These are phyloP conservation scores for Aphelocoma coerulescens DNA, from an alignment of 2,113 vertebrate genomes.

Conservation along the genomic window DNA sequence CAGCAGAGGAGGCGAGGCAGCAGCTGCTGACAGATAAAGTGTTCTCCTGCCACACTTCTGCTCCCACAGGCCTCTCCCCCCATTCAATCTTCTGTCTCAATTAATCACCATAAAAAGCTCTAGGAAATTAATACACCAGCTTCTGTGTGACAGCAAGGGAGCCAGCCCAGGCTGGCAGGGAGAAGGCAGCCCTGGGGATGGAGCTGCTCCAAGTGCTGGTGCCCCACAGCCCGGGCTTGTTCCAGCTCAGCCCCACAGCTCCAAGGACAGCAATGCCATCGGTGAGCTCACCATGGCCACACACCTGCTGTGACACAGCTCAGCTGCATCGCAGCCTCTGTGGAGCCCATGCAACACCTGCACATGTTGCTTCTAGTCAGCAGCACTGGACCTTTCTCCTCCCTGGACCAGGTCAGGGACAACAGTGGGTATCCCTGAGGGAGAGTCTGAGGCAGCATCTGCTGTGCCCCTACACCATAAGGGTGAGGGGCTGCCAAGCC, in stretches of 20 bases:
- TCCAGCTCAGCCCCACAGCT: neutral
- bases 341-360: neutral
- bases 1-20: neutral
- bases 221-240: fast-evolving
- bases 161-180: neutral
- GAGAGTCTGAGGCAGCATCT: neutral
- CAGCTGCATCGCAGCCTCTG: neutral
- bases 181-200: neutral
- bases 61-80: conserved; percentile 13
- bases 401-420: neutral
- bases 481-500: neutral
- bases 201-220: neutral
- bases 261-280: neutral
- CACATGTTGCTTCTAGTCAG: neutral
- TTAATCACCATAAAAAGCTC: conserved; percentile 18
- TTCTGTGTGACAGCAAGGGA: conserved; percentile 3
- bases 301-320: neutral
- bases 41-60: conserved; percentile 5
- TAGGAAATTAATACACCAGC: neutral
- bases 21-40: conserved; percentile 18
- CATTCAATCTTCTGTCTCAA: neutral
- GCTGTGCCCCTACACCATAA: neutral
- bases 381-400: neutral
- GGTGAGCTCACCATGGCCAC: neutral
- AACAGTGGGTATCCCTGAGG: neutral